These are phyloP conservation scores for Cancer borealis DNA, from an alignment of 2,888 invertebrate genomes.

Conservation along the genomic window DNA sequence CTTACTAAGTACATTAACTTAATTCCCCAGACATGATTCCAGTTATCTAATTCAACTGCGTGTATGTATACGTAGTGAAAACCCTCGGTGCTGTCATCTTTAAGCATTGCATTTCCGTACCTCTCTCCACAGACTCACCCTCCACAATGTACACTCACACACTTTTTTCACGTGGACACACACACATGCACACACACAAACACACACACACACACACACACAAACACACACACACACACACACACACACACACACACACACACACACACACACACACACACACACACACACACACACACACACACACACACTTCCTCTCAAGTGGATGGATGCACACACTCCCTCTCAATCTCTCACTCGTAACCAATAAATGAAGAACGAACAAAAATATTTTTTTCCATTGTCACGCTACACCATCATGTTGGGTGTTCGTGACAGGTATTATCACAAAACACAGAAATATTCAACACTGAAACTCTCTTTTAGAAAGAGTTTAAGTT, in stretches of 20 bases:
- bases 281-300: too few species aligned
- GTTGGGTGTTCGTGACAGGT: not conserved
- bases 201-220: slow-evolving; percentile 31
- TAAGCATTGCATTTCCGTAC: not conserved
- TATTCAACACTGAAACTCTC: not conserved
- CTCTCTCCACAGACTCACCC: not conserved
- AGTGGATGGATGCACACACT: not conserved
- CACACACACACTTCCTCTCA: too few species aligned
- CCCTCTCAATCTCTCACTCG: not conserved
- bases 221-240: slow-evolving; percentile 21
- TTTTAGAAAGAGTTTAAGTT: not conserved
- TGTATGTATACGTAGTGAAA: not conserved
- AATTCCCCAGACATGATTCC: not conserved
- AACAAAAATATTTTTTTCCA: not conserved
- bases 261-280: not conserved
- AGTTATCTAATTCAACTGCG: not conserved
- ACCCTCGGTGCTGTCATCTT: not conserved
- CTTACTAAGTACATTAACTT: not conserved
- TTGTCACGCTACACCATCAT: not conserved
- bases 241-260: slow-evolving; percentile 26
- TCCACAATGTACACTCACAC: not conserved
- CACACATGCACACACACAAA: not conserved
- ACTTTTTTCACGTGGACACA: not conserved
- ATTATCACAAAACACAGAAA: not conserved
- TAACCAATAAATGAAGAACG: not conserved